Base-by-base conservation (phyloP, 2,888 invertebrate genomes). In the Nemotelus pantherinus region DNA sequence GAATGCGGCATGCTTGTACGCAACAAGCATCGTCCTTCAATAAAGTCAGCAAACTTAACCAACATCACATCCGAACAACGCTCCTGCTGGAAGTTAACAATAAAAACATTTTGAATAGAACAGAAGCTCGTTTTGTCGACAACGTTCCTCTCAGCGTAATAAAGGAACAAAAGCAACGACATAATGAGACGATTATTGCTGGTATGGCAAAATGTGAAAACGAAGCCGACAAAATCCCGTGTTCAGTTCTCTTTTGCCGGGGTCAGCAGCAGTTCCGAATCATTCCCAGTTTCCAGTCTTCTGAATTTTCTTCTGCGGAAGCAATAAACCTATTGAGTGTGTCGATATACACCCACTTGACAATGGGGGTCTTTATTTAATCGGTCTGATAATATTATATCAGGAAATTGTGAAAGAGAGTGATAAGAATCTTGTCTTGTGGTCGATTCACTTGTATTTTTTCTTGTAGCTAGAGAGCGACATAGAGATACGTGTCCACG, bases 151-250 rank as follows among this genome's bases (percentile, higher is more conserved):
- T 55, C 71, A 55, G 55, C 55, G 57, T 71, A 71, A 71, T 57
- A 74, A 74, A 60, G 55, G 55, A 74, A 74, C 57, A 57, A 47
- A 25, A 10, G 6, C 60, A 10, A 58, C 72, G 72, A 72, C 60
- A 60, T 74, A 60, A 74, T 60, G 50, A 74, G 48, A 60, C 63
- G 60, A 74, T 74, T 74, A 74, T 74, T 74, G 74, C 74, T 74
- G 74, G 74, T 74, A 50, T 60, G 50, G 74, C 74, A 50, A 60
- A 74, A 74, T 74, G 50, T 60, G 74, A 63, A 74, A 60, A 60
- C 60, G 45, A 48, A 39, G 48, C 43, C 39, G 41, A n/a, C 43
- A 25, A 7, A 58, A 57, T 45, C 47, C 25, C 58, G 57, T 44
- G 71, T 57, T 45, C 39, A 58, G 57, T n/a, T 72, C 39, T 48